phyloP scores from a whole-genome alignment of 2,797 vertebrate species.

The Todus mexicanus region DNA sequence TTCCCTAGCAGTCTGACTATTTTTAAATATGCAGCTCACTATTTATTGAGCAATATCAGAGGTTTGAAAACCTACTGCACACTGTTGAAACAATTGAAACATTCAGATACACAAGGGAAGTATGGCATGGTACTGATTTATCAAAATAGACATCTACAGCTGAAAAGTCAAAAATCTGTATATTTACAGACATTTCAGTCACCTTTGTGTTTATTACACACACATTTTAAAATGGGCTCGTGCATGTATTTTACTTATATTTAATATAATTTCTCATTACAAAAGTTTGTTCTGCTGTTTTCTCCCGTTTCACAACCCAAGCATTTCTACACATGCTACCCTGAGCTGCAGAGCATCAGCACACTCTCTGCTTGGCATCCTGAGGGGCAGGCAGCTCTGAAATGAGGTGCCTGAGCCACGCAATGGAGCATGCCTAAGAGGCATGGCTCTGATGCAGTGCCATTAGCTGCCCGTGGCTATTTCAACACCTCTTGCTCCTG shows the following conservation, averaged over 20 bases:
- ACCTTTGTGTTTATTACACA: not conserved
- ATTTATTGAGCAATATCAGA: slow-evolving; percentile 4
- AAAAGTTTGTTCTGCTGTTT: not conserved
- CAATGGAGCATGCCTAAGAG: rapidly evolving
- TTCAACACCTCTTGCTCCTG: not conserved
- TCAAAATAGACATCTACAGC: not conserved
- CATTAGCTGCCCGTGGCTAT: rapidly evolving
- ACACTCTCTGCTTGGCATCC: not conserved
- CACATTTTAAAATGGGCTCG: not conserved
- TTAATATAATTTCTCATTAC: not conserved
- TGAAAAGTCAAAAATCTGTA: not conserved
- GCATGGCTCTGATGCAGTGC: not conserved
- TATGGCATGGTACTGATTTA: not conserved
- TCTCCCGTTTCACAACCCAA: not conserved
- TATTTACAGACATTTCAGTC: not conserved
- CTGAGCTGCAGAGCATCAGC: not conserved
- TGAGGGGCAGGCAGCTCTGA: not conserved
- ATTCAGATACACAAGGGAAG: not conserved
- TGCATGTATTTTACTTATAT: not conserved
- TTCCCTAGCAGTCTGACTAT: not conserved
- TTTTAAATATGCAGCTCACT: not conserved
- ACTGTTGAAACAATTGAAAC: not conserved
- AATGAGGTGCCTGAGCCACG: rapidly evolving
- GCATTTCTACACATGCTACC: not conserved
- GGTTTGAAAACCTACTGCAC: not conserved